Base-by-base conservation (phyloP, 2,113 vertebrate species). In the Galbula dea region DNA sequence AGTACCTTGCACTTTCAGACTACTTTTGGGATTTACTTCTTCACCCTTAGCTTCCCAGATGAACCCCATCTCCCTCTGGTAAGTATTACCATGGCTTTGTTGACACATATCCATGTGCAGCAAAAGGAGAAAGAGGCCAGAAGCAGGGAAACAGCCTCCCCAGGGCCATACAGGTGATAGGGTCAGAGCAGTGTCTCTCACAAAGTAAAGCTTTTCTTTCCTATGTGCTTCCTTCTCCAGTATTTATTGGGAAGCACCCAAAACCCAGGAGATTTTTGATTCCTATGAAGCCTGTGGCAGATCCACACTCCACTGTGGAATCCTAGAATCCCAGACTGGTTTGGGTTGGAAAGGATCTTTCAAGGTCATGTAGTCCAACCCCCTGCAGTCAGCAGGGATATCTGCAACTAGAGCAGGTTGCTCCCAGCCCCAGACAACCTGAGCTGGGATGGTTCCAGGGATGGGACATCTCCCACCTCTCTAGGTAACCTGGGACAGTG, bases 171-270 rank as follows among this genome's bases (percentile, higher is more conserved):
- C 0, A 9, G 10, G 8, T 68, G 34, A 30, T 12, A 46, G 22
- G 22, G 12, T 58, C 17, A 48, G 34, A 48, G 12, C 13, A 32
- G 7, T 4, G 27, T 63, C 16, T 30, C 39, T 54, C 57, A 39
- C 11, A 69, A 74, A 54, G 23, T 10, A 65, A 89, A 48, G 3
- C 4, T 36, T 59, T 59, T 43, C 19, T 27, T 57, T 74, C 4
- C 3, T 20, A 37, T 0, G 0, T 41, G 16, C 6, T 78, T 86
- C 3, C 6, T 62, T 78, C 17, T 65, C 43, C 23, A 19, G 27
- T 23, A 34, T 30, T 58, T 58, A 57, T 30, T 45, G 32, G 20
- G 11, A 7, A 58, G 45, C 10, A 19, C 12, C 37, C 34, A 69
- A 83, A 86, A 3, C 11, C 26, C 19, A 7, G 6, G 6, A 68